Conservation (phyloP, 2,888 invertebrate genomes). For the Pollenia angustigena region DNA sequence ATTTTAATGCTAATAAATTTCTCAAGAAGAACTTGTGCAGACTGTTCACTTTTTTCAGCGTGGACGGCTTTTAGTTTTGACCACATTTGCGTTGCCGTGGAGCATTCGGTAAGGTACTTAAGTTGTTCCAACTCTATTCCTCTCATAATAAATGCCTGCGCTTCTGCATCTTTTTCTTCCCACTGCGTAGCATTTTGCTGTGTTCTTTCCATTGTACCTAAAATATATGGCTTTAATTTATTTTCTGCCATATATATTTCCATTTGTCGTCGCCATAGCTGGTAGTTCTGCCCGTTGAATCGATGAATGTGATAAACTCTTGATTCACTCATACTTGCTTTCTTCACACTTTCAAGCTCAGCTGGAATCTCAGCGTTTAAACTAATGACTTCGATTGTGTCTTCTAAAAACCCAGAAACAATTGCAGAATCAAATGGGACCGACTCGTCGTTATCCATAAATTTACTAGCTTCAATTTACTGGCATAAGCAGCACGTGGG, state of each 20-base stretch:
- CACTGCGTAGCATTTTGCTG: constrained; percentile 35
- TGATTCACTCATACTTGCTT: background rate
- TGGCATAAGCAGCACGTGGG: too few species aligned
- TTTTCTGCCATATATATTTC: constrained; percentile 68
- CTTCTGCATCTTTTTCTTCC: constrained; percentile 73
- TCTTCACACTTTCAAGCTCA: background rate
- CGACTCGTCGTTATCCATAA: too few species aligned
- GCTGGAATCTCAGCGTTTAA: background rate
- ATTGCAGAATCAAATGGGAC: too few species aligned
- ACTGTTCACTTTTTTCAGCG: too few species aligned
- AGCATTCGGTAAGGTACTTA: too few species aligned
- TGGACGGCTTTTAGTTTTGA: too few species aligned
- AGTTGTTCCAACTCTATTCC: constrained; percentile 40
- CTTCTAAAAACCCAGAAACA: too few species aligned
- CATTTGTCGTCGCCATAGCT: constrained; percentile 44
- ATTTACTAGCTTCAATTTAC: too few species aligned
- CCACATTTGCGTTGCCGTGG: too few species aligned
- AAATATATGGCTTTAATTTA: constrained; percentile 70
- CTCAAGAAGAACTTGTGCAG: constrained; percentile 66
- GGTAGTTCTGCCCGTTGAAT: constrained; percentile 27
- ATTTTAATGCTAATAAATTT: constrained; percentile 73
- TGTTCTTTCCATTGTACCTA: constrained; percentile 61
- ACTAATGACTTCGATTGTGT: background rate
- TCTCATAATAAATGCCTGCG: constrained; percentile 72
- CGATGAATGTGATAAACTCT: constrained; percentile 9